Evolutionary conservation across 2,113 vertebrate genomes (phyloP), one percentile per base, ranked within the genome.

Genomic region (Mola mola): DNA sequence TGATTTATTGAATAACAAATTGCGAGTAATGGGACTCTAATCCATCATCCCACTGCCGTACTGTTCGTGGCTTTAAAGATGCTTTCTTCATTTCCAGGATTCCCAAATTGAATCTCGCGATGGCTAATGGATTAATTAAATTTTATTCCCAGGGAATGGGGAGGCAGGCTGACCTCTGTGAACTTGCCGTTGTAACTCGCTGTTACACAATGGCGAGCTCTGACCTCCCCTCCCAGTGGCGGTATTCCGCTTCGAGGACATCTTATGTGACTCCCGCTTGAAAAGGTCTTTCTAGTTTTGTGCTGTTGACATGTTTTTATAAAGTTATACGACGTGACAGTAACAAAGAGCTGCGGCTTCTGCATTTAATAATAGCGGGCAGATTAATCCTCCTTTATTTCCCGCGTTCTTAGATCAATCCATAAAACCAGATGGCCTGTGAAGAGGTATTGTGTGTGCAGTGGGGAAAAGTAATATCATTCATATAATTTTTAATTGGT

Each of bases 1-100:
- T 91, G 90, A 92, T 92, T 92, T 91, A 92, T 91, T 88, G 87
- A 92, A 90, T 89, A 87, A 88, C 85, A 88, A 88, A 90, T 90
- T 40, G 73, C 79, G 81, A 88, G 86, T 91, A 92, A 92, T 90
- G 72, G 85, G 76, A 73, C 70, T 72, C 57, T 87, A 83, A 90
- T 89, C 81, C 80, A 61, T 91, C 85, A 88, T 86, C 78, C 49
- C 50, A 38, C 78, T 28, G 66, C 72, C 13, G 29, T 33, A 83
- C 74, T 52, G 68, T 76, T 68, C 16, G 17, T 53, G 66, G 74
- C 59, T 75, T 44, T 59, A 64, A 50, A 62, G 57, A 80, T 63
- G 55, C 75, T 70, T 75, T 74, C 61, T 71, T 75, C 53, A 87
- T 88, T 78, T 77, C 31, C 69, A 56, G 42, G 62, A 83, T 89